Evolutionary conservation across 2,113 vertebrate genomes (phyloP), one percentile per base, ranked within the genome.

Genomic region (Nyctereutes procyonoides): DNA sequence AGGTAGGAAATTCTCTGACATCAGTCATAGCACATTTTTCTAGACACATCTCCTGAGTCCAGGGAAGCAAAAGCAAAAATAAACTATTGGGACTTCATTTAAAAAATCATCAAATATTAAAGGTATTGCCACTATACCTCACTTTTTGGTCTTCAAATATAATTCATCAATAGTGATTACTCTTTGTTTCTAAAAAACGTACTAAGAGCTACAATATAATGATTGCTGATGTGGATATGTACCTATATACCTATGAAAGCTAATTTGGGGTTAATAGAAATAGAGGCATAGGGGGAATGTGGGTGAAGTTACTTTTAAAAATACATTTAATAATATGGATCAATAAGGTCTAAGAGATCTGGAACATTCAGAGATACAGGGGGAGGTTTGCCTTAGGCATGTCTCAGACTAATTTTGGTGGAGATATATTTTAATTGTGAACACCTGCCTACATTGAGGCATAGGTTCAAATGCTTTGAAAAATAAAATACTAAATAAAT

Each of bases 401-500:
- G 12, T 19, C 9, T 71, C 35, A 90, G 73, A 62, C 28, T 74
- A 32, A 76, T 48, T 87, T 55, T 56, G 43, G 10, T 83, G 53
- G 5, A 58, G 5, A 79, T 16, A 58, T 51, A 85, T 76, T 63
- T 12, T 35, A 87, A 51, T 76, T 58, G 62, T 0, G 8, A 53
- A 24, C 20, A 20, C 10, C 80, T 48, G 8, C 38, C 19, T 20
- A 56, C 13, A 14, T 20, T 67, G 19, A 86, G 35, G 2, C 0
- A 65, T 51, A 74, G 16, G 9, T 16, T 62, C n/a, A 79, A 92
- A 69, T 79, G 5, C 4, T 65, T 82, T 51, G 4, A 90, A 89
- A 96, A 84, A n/a, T 56, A 76, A 96, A 79, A 35, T 26, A 71
- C 1, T 73, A 69, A 94, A 71, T 74, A 93, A 91, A 65, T 73